phyloP scores from a whole-genome alignment of 2,888 invertebrate species.

The Phortica magna region DNA sequence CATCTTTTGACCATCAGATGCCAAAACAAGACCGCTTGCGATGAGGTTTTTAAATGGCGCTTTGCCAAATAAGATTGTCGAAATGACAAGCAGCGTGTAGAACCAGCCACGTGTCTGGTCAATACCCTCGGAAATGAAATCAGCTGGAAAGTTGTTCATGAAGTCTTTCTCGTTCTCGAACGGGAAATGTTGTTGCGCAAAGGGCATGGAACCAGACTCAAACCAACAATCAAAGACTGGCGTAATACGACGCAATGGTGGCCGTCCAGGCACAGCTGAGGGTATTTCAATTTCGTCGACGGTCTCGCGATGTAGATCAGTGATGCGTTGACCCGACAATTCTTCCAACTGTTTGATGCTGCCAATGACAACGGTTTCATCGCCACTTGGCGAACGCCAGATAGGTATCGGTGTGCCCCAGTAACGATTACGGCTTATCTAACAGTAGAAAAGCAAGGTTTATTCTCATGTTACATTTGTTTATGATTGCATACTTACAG shows the following conservation, averaged over 20 bases:
- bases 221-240: conserved; percentile 99
- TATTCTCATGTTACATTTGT: neutral
- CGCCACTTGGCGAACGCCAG: conserved; percentile 94
- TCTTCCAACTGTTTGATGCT: conserved; percentile 94
- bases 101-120: conserved; percentile 99
- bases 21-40: conserved; percentile 96
- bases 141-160: conserved; percentile 95
- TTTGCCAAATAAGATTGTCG: conserved; percentile 96
- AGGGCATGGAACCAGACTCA: conserved; percentile 99
- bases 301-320: conserved; percentile 95
- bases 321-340: conserved; percentile 89
- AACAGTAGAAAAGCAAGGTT: neutral
- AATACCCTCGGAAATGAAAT: conserved; percentile 99
- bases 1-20: conserved; percentile 99
- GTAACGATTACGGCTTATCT: conserved; percentile 89
- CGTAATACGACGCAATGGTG: conserved; percentile 89
- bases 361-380: conserved; percentile 96
- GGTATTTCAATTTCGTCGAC: conserved; percentile 97
- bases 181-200: conserved; percentile 97
- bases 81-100: conserved; percentile 97
- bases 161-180: conserved; percentile 95
- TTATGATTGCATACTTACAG: conserved; percentile 83
- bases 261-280: conserved; percentile 88
- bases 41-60: conserved; percentile 99
- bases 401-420: conserved; percentile 99